These are phyloP conservation scores for Hylia prasina DNA, from an alignment of 2,113 vertebrate genomes.

Conservation along the genomic window DNA sequence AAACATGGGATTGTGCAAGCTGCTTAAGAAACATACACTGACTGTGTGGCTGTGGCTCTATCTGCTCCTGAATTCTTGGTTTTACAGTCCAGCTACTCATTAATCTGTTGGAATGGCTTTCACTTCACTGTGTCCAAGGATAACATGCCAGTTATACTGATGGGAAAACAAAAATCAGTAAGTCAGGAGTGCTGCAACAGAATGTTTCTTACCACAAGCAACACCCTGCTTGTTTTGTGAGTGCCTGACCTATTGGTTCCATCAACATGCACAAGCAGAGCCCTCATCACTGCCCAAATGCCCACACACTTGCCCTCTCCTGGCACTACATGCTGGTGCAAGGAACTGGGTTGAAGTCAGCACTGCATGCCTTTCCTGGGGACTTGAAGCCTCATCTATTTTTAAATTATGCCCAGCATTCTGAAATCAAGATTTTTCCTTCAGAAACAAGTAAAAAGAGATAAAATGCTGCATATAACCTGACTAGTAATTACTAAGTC, in stretches of 20 bases:
- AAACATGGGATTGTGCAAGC: neutral
- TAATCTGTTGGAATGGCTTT: neutral
- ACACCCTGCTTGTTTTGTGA: neutral
- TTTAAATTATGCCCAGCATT: neutral
- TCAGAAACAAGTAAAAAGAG: neutral
- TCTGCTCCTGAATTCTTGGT: neutral
- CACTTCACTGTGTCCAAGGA: neutral
- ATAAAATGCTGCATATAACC: neutral
- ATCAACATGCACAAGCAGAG: too few species aligned
- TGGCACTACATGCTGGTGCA: accelerated
- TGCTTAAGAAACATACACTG: neutral
- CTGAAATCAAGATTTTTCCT: neutral
- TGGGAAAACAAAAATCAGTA: neutral
- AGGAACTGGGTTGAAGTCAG: neutral
- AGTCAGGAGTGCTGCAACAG: neutral
- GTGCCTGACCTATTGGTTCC: accelerated
- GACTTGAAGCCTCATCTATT: neutral
- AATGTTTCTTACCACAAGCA: neutral
- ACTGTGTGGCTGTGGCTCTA: neutral
- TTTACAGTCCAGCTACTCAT: neutral
- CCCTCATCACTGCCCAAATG: neutral
- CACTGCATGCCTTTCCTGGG: neutral
- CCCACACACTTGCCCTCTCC: neutral
- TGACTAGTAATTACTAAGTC: neutral
- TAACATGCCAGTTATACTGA: accelerated